Conservation (phyloP, 2,888 invertebrate species). For the Atethmia centrago region DNA sequence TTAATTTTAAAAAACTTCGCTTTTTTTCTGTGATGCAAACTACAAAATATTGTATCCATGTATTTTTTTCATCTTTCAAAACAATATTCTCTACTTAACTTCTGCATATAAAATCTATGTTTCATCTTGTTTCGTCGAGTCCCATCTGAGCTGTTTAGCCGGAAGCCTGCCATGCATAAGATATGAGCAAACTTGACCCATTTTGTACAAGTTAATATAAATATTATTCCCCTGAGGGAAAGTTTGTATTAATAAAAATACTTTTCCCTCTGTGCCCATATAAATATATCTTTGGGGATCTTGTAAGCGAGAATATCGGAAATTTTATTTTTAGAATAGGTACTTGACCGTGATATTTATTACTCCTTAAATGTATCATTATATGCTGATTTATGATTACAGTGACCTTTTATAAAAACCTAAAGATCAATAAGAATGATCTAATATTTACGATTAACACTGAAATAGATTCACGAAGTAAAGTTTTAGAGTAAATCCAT, state of each 20-base stretch:
- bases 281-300: constrained; percentile 10
- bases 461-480: too few relatives aligned
- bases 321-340: constrained; percentile 12
- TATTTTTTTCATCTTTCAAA: neutral
- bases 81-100: constrained; percentile 20
- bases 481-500: too few relatives aligned
- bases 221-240: constrained; percentile 48
- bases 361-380: neutral
- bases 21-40: neutral
- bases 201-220: constrained; percentile 63
- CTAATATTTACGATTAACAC: neutral
- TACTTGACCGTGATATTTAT: neutral
- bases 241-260: constrained; percentile 51
- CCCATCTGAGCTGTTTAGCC: constrained; percentile 71
- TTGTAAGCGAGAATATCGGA: neutral
- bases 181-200: constrained; percentile 72
- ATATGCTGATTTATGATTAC: neutral
- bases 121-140: constrained; percentile 52
- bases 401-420: neutral
- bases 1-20: neutral
- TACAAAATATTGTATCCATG: neutral
- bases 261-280: constrained; percentile 32
- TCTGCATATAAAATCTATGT: constrained; percentile 33
- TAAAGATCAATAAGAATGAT: neutral
- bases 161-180: constrained; percentile 74